Evolutionary conservation across 1,140 invertebrate species (phyloP), one percentile per base, ranked within the genome.

Genomic region (Drosophila ambigua): DNA sequence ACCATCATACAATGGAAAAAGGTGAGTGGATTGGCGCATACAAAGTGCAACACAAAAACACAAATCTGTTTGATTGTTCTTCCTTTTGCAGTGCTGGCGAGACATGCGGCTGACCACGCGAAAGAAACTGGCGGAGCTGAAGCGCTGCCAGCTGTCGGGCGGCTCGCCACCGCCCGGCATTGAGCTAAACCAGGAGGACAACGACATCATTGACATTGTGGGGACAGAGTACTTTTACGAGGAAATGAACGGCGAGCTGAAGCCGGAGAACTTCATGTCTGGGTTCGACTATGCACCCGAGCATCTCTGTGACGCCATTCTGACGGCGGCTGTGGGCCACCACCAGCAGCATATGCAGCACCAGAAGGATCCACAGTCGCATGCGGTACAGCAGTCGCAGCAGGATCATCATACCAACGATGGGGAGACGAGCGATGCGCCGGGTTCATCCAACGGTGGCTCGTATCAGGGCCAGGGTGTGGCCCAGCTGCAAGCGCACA

Each of bases 1-100:
- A 91, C 90, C n/a, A 91, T 91, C 2, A 91, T 91, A 16, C 90
- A 91, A 39, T 91, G 90, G 90, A 91, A 91, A 44, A 91, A 91
- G 75, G 90, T 91, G 13, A 35, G 65, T 39, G 16, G 11, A 39
- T 39, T 0, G 3, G 0, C 35, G 1, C 9, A 2, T 39, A 4
- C 11, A 13, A 0, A 8, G 2, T 4, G n/a, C 13, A 15, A 5
- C 0, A 2, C 13, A 7, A 2, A 7, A 4, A 20, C 20, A 20
- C 20, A 20, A 50, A 11, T n/a, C 7, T 20, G 9, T 23, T 4
- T 8, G 35, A 39, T 13, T 20, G 20, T 20, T 39, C 4, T 39
- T 43, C 4, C 2, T 4, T 54, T 58, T 72, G 4, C 44, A 91
- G 90, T 91, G 90, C 44, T 91, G 90, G 90, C 80, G 90, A 4